Evolutionary conservation across 2,888 invertebrate genomes (phyloP).

Genomic region (Gerris lacustris): DNA sequence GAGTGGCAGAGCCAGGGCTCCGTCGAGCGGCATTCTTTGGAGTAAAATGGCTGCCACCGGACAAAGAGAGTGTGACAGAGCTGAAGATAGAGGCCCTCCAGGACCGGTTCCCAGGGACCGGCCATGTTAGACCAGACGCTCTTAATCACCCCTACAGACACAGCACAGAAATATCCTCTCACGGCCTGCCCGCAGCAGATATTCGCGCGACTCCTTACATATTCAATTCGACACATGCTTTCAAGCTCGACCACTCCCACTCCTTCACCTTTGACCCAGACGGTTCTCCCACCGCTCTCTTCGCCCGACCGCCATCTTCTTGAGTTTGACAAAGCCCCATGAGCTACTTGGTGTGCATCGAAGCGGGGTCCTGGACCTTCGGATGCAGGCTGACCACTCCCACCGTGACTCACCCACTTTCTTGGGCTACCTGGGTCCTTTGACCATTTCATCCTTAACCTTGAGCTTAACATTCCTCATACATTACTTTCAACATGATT

Average conservation of each 20-base stretch:
- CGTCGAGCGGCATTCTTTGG: background rate
- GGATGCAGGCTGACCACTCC: constrained; percentile 3
- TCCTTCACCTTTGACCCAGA: constrained; percentile 5
- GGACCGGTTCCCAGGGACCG: background rate
- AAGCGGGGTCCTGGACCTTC: background rate
- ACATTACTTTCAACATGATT: background rate
- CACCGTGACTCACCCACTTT: background rate
- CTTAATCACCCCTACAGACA: constrained; percentile 1
- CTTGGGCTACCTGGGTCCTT: background rate
- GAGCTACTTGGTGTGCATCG: constrained; percentile 1
- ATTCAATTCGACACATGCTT: constrained; percentile 5
- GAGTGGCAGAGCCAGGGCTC: background rate
- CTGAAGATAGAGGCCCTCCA: background rate
- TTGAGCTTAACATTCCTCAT: background rate
- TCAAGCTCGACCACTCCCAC: constrained; percentile 1
- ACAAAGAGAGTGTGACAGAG: constrained; percentile 3
- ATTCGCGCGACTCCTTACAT: constrained; percentile 5
- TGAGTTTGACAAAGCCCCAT: background rate
- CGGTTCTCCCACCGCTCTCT: background rate
- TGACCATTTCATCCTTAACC: constrained; percentile 1
- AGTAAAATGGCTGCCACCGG: constrained; percentile 5
- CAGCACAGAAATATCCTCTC: background rate
- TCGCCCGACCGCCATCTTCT: background rate
- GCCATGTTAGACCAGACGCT: constrained; percentile 2
- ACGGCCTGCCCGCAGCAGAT: background rate